Evolutionary conservation across 2,888 invertebrate genomes (phyloP).

Genomic region (Mimachlamys varia): DNA sequence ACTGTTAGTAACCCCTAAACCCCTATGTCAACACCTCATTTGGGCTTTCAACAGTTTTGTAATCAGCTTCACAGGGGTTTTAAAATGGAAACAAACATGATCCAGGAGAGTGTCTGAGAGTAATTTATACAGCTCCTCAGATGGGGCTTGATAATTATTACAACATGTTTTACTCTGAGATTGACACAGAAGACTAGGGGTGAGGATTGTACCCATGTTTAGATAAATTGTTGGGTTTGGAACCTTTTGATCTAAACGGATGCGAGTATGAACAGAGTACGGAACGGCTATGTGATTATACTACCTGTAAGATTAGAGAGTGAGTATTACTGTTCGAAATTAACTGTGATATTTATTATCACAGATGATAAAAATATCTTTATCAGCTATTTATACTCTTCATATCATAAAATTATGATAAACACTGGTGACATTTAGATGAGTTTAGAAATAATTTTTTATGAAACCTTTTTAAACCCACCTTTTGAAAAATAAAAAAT

Average conservation of each 20-base stretch:
- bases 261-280: not conserved
- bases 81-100: conserved; percentile 28
- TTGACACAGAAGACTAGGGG: not conserved
- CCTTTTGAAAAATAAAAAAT: no score
- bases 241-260: not conserved
- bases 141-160: not conserved
- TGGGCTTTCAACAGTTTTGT: conserved; percentile 39
- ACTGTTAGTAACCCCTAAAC: conserved; percentile 36
- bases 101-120: not conserved
- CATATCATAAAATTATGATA: no score
- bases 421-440: no score
- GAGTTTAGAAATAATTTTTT: no score
- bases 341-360: not conserved
- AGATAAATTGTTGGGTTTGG: not conserved
- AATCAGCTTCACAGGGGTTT: conserved; percentile 19
- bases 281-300: not conserved
- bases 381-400: no score
- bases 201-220: not conserved
- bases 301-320: not conserved
- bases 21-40: conserved; percentile 42
- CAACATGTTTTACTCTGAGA: conserved; percentile 7
- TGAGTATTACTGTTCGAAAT: not conserved
- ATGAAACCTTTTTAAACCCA: no score
- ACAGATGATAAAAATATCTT: not conserved
- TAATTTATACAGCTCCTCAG: conserved; percentile 12